Evolutionary conservation across 2,113 vertebrate species (phyloP), one percentile per base, ranked within the genome.

Genomic region (Cyphomyrus discorhynchus): DNA sequence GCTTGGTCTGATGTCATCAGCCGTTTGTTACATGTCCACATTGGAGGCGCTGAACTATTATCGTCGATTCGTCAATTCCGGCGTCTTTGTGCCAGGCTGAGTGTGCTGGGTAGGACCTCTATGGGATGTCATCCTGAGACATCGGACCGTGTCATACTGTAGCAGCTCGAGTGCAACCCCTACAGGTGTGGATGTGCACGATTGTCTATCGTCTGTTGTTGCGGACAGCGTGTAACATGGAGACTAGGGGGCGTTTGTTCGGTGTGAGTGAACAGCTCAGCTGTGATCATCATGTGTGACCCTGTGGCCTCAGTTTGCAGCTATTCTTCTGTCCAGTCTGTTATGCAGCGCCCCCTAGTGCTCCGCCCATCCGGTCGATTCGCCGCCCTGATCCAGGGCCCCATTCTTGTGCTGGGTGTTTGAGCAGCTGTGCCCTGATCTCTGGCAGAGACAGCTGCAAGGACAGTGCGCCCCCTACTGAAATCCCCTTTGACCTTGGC

Each of bases 381-480:
- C 9, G 1, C 10, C 3, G 42, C 47, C 35, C 15, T 6, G 24
- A 46, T 46, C 21, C 56, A 84, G 45, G 70, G 74, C 86, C 87
- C 74, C 86, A 47, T 15, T 31, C 45, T 58, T 5, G 1, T 24
- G 50, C 80, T 46, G 53, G 27, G 58, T 62, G 87, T 86, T 74
- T n/a, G 82, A 62, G 58, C 80, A 88, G 88, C 86, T 89, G 89
- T 31, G 70, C 19, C 17, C 45, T 35, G 50, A 87, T 62, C 70
- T 56, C 52, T 19, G 24, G 45, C 15, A 15, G 19, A 47, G 83
- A 47, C 27, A 49, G 84, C 45, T 70, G 31, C 85, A 27, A 52
- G 17, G 66, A 62, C 56, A 46, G 17, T 82, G 93, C 91, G 91
- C 92, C 94, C 94, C 92, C 94, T 94, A 92, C 93, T 85, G 93